Conservation (phyloP, 2,113 vertebrate genomes). For the Rhabdomys dilectus region DNA sequence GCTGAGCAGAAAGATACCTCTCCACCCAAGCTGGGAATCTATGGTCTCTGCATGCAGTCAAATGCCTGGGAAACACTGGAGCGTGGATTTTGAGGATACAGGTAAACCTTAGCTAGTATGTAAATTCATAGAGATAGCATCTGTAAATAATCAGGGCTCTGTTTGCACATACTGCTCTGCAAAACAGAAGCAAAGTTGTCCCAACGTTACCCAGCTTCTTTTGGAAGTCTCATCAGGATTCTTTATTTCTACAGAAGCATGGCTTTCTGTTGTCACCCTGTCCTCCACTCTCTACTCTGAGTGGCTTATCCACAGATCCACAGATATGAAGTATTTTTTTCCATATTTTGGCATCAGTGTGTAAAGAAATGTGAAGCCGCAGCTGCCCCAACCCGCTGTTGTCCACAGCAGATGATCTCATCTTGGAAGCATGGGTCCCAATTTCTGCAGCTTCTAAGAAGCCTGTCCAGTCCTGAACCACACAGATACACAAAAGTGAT, state of each 20-base stretch:
- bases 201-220: background rate
- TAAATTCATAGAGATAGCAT: background rate
- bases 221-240: background rate
- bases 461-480: background rate
- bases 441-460: constrained; percentile 21
- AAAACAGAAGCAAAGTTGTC: background rate
- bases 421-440: background rate
- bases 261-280: background rate
- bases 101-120: background rate
- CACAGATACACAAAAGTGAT: background rate
- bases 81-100: background rate
- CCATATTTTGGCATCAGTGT: background rate
- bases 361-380: background rate
- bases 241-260: background rate
- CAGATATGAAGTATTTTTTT: background rate
- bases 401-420: constrained; percentile 19
- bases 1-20: background rate
- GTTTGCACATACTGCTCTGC: background rate
- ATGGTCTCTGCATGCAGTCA: background rate
- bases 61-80: background rate
- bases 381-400: background rate
- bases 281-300: background rate
- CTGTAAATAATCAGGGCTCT: background rate
- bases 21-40: background rate
- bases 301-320: background rate